Conservation (phyloP, 1,140 invertebrate species). For the Ips typographus region DNA sequence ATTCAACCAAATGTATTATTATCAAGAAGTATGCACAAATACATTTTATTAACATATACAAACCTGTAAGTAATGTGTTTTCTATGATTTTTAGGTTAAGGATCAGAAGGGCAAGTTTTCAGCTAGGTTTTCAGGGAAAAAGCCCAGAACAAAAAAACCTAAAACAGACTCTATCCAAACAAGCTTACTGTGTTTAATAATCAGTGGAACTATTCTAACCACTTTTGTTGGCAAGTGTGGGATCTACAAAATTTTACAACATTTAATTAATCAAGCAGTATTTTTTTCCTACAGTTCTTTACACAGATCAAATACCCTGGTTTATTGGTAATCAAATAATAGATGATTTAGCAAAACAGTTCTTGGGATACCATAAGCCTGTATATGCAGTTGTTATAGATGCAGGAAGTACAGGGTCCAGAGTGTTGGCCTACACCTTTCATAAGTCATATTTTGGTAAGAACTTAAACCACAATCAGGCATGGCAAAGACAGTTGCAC, state of each 20-base stretch:
- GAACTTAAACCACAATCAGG: conserved; percentile 12
- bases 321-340: conserved; percentile 53
- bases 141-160: conserved; percentile 40
- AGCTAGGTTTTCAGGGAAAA: conserved; percentile 32
- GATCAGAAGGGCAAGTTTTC: conserved; percentile 42
- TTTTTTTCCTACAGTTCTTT: conserved; percentile 45
- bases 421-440: conserved; percentile 89
- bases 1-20: conserved; percentile 12
- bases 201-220: conserved; percentile 48
- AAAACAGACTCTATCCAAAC: conserved; percentile 41
- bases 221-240: conserved; percentile 45
- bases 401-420: conserved; percentile 92
- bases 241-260: background rate
- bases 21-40: background rate
- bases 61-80: background rate
- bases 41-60: conserved; percentile 2
- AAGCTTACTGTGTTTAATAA: conserved; percentile 48
- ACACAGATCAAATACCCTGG: conserved; percentile 52
- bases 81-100: conserved; percentile 42
- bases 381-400: conserved; percentile 94
- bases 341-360: conserved; percentile 64
- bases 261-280: background rate
- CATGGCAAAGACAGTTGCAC: background rate
- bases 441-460: conserved; percentile 68
- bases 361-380: conserved; percentile 67